phyloP scores from a whole-genome alignment of 2,888 invertebrate genomes.

The Plusia festucae region DNA sequence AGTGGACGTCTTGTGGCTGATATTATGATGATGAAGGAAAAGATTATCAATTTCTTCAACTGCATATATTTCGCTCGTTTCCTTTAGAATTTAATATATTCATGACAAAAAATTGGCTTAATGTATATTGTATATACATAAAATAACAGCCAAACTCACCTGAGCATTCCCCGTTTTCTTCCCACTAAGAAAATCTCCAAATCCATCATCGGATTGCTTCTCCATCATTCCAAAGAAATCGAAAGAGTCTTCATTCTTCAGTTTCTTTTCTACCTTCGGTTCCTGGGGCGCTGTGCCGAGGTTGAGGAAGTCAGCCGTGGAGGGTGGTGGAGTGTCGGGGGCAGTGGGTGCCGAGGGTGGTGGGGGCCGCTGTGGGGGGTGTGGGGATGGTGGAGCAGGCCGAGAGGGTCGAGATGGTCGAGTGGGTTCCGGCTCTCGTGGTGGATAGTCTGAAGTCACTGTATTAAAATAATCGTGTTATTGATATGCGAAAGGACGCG shows the following conservation, averaged over 20 bases:
- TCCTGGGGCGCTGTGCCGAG: constrained; percentile 54
- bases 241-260: constrained; percentile 86
- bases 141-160: constrained; percentile 46
- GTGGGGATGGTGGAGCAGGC: constrained; percentile 68
- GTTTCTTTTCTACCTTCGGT: constrained; percentile 65
- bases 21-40: no score
- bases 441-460: constrained; percentile 81
- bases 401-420: constrained; percentile 65
- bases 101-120: no score
- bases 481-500: no score
- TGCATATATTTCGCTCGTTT: no score
- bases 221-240: constrained; percentile 90
- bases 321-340: constrained; percentile 37
- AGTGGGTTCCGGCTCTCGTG: constrained; percentile 69
- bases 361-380: constrained; percentile 65
- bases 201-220: constrained; percentile 86
- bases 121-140: no score
- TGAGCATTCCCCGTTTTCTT: constrained; percentile 66
- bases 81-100: no score
- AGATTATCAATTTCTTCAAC: no score
- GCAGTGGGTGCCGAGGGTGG: constrained; percentile 52
- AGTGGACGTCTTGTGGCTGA: no score
- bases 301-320: constrained; percentile 76
- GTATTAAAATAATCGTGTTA: no score
- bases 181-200: constrained; percentile 85